phyloP scores from a whole-genome alignment of 2,797 vertebrate genomes.

The Nannoperca obscura region DNA sequence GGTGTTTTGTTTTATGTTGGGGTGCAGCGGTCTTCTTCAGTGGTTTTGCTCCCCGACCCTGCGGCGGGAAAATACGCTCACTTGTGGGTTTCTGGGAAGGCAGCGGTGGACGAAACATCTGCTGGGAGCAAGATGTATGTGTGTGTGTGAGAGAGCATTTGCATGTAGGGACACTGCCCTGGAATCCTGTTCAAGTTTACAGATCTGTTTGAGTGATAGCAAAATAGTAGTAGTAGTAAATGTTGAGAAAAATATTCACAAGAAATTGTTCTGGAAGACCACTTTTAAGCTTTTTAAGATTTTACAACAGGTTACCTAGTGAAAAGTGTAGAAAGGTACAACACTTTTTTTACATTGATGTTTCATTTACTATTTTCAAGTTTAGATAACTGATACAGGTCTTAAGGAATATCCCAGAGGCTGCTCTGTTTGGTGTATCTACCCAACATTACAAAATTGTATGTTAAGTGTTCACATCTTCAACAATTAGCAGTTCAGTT shows the following conservation, averaged over 20 bases:
- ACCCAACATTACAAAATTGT: background rate
- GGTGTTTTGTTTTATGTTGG: constrained; percentile 90
- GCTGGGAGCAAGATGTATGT: constrained; percentile 85
- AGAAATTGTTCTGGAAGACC: background rate
- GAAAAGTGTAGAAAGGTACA: background rate
- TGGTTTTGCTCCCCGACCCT: constrained; percentile 88
- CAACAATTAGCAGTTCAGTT: background rate
- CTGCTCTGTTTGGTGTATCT: background rate
- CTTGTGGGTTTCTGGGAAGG: constrained; percentile 89
- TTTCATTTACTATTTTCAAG: background rate
- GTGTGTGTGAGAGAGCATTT: constrained; percentile 44
- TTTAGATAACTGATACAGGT: background rate
- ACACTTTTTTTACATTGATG: background rate
- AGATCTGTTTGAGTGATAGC: constrained; percentile 60
- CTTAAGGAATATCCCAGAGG: background rate
- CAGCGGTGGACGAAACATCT: constrained; percentile 88
- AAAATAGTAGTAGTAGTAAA: constrained; percentile 43
- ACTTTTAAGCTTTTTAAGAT: background rate
- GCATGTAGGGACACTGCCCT: constrained; percentile 64
- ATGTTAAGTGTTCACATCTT: background rate
- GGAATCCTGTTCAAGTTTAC: constrained; percentile 67
- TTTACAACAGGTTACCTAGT: background rate
- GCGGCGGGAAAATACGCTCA: constrained; percentile 88
- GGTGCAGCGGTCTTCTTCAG: constrained; percentile 87
- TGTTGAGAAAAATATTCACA: constrained; percentile 35